Percentiles rank a stretch among this genome's conserved stretches.
Evolutionary conservation across 2,113 vertebrate genomes (phyloP).

Genomic region (Alligator sinensis): DNA sequence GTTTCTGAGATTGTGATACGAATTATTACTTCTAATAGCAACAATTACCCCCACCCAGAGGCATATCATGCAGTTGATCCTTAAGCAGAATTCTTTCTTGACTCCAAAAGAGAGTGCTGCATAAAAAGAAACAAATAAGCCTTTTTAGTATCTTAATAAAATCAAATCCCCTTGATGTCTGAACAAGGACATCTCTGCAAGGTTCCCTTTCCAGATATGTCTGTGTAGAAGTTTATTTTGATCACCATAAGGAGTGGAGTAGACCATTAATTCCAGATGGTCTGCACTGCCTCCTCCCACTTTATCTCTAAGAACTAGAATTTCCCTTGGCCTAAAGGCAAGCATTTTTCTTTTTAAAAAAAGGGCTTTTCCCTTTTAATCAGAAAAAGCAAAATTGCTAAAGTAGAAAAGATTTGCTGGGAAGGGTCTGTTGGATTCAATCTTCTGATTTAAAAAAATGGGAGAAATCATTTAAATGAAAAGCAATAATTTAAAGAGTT

Average conservation of each 20-base stretch:
- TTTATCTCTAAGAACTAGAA: background rate
- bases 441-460: background rate
- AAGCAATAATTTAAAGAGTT: background rate
- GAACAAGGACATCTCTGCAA: background rate
- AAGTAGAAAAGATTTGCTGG: background rate
- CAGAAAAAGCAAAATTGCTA: background rate
- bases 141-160: background rate
- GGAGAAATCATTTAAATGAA: background rate
- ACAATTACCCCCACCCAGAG: background rate
- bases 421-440: background rate
- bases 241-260: background rate
- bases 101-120: background rate
- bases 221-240: background rate
- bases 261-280: background rate
- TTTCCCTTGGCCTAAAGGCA: too few species aligned
- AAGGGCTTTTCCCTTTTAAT: background rate
- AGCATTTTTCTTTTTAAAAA: too few species aligned
- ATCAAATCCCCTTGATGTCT: too few species aligned
- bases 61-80: background rate
- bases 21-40: background rate
- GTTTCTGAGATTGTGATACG: background rate
- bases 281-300: background rate
- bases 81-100: background rate
- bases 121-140: background rate
- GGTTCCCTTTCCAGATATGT: background rate